Conservation (phyloP, 1,140 invertebrate species). For the Paraescarpia echinospica region DNA sequence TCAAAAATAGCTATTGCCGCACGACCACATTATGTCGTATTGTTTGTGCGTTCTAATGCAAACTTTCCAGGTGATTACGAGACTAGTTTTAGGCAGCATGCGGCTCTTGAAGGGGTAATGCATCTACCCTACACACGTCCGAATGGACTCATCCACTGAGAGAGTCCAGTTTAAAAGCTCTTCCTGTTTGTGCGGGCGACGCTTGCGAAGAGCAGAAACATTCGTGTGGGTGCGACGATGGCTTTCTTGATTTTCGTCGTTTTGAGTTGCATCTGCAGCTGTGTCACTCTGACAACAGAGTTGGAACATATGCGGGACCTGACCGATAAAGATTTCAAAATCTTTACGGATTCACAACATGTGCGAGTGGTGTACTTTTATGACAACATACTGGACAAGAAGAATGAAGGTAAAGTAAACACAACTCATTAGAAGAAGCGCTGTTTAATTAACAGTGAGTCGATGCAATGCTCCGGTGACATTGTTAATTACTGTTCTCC, state of each 20-base stretch:
- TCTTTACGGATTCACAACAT: neutral
- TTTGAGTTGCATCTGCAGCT: neutral
- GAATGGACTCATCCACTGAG: neutral
- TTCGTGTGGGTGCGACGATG: neutral
- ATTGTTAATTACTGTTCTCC: neutral
- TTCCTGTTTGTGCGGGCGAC: neutral
- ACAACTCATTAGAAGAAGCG: neutral
- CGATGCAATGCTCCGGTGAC: neutral
- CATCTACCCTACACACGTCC: neutral
- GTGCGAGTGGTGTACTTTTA: neutral
- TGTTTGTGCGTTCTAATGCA: neutral
- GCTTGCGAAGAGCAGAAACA: neutral
- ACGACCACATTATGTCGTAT: neutral
- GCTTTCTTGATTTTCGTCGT: neutral
- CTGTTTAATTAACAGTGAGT: neutral
- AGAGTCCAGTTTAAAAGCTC: neutral
- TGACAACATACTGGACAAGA: neutral
- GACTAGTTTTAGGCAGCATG: neutral
- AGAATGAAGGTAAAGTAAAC: neutral
- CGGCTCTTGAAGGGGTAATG: neutral
- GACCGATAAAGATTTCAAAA: neutral
- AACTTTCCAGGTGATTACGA: neutral
- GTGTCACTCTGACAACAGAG: neutral
- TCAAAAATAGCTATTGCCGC: neutral
- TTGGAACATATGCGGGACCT: neutral